Conservation (phyloP, 2,888 invertebrate genomes). For the Drosophila borealis region DNA sequence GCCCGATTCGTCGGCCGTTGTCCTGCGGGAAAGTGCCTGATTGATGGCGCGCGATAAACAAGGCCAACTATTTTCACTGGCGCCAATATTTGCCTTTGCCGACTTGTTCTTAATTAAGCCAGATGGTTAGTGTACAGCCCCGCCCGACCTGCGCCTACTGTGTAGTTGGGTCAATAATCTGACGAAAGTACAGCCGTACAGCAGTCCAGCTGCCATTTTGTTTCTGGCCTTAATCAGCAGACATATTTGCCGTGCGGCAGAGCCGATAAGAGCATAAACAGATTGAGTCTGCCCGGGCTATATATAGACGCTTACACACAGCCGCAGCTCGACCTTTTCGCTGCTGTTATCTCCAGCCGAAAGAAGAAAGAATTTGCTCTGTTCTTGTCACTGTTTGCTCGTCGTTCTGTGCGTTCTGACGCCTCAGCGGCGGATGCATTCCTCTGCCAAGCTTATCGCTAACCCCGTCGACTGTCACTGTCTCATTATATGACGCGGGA, state of each 20-base stretch:
- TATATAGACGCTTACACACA: conserved; percentile 54
- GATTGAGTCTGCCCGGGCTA: conserved; percentile 62
- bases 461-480: conserved; percentile 47
- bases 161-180: conserved; percentile 63
- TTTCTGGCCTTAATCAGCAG: conserved; percentile 60
- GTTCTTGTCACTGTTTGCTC: conserved; percentile 73
- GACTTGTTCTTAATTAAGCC: conserved; percentile 79
- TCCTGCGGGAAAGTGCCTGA: conserved; percentile 70
- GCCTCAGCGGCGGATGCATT: conserved; percentile 70
- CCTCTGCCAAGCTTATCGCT: conserved; percentile 62
- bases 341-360: conserved; percentile 35
- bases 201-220: conserved; percentile 62
- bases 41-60: conserved; percentile 74
- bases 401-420: conserved; percentile 41
- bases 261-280: conserved; percentile 61
- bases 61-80: conserved; percentile 75
- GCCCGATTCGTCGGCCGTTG: conserved; percentile 33
- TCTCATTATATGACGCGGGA: conserved; percentile 57
- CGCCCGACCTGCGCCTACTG: conserved; percentile 21
- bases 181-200: conserved; percentile 48
- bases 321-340: conserved; percentile 49
- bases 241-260: conserved; percentile 52
- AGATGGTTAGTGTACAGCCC: conserved; percentile 54
- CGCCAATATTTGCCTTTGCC: conserved; percentile 67
- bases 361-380: conserved; percentile 78